Evolutionary conservation across 2,888 invertebrate genomes (phyloP), one percentile per base, ranked within the genome.

Genomic region (Geotrupes spiniger): DNA sequence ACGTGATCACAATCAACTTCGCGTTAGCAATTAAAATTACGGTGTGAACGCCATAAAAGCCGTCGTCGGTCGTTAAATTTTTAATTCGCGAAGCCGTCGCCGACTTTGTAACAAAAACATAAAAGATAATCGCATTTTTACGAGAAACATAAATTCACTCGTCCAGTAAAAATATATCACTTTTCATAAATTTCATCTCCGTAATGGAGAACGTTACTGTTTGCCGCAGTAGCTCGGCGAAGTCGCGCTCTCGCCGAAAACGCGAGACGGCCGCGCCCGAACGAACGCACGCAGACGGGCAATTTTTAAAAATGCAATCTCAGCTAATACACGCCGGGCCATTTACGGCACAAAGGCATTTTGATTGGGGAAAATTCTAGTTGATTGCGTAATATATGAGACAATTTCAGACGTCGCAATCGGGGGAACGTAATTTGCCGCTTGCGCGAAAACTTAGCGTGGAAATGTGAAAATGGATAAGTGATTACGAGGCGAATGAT

Each of bases 351-450:
- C 46, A 44, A 46, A 48, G 45, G 44, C 46, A 49, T 40, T 49
- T 27, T 25, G 31, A 42, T 28, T 42, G 17, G 26, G 31, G 12
- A 28, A 27, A 15, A 28, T 36, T 36, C 46, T 41, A 47, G 46
- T 44, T 26, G 27, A 27, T 10, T 39, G 38, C 49, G 43, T 55
- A 44, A 21, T 21, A 6, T 21, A 21, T 21, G 21, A 51, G 53
- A 55, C 51, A 46, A 46, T 44, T 31, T n/a, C n/a, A n/a, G n/a
- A n/a, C n/a, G n/a, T 36, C 39, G 44, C 53, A 46, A 51, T 39
- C 45, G 55, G 48, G 46, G 49, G 46, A 50, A 47, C 33, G 51
- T 37, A 38, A 55, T 50, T 53, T 48, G 53, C 51, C 49, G 49
- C 49, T 51, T 49, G 43, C 21, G 49, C 47, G 46, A 49, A 52